phyloP scores from a whole-genome alignment of 2,113 vertebrate species.

The Ceyx melanurus region DNA sequence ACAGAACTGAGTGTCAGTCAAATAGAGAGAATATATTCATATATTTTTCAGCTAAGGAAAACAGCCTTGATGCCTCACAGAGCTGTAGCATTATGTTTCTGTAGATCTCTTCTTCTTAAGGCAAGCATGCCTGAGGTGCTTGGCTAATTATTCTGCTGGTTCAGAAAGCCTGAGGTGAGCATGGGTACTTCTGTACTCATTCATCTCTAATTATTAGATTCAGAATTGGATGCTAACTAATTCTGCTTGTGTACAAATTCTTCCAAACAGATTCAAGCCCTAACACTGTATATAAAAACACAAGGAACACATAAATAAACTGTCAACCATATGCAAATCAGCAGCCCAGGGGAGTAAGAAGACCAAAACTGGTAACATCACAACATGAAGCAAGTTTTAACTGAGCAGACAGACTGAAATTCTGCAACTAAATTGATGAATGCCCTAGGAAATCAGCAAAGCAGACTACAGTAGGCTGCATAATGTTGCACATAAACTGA shows the following conservation, averaged over 20 bases:
- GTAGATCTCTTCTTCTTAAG: constrained; percentile 19
- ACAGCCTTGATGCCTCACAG: constrained; percentile 5
- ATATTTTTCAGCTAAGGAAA: constrained; percentile 22
- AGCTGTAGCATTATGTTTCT: constrained; percentile 28
- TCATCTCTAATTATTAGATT: constrained; percentile 57
- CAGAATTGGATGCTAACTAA: constrained; percentile 25
- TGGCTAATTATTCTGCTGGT: constrained; percentile 58
- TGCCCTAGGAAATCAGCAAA: background rate
- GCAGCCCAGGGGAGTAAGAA: background rate
- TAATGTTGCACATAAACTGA: background rate
- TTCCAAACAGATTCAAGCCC: constrained; percentile 20
- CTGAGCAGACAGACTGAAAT: background rate
- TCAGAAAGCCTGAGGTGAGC: constrained; percentile 43
- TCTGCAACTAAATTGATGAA: background rate
- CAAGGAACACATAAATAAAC: constrained; percentile 19
- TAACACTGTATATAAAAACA: background rate
- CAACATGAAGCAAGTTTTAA: background rate
- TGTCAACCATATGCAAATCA: constrained; percentile 24
- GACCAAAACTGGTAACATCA: background rate
- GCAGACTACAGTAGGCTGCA: background rate
- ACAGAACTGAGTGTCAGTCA: background rate
- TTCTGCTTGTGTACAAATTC: constrained; percentile 15
- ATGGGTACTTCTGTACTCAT: constrained; percentile 18
- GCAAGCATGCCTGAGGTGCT: constrained; percentile 22
- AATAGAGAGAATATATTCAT: constrained; percentile 1